Base-by-base conservation (phyloP, 2,797 vertebrate species). In the Phoxinus dragarum region DNA sequence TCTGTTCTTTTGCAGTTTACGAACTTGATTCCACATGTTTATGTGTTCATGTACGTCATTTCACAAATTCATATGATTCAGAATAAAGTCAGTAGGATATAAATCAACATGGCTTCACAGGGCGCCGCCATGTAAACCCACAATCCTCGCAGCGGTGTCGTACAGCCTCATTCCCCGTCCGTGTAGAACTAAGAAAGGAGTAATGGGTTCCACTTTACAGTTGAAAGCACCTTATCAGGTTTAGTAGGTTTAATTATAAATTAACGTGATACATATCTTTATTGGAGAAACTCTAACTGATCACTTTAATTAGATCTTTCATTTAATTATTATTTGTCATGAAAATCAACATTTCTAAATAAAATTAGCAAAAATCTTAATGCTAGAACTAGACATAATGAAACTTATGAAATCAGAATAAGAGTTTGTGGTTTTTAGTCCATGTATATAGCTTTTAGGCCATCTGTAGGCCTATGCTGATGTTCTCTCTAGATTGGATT, bases 1-100 rank as follows among this genome's bases (percentile, higher is more conserved):
- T 86, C 90, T 94, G 81, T 92, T 96, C 36, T 36, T 94, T 66
- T 66, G 87, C 16, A 96, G 47, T 38, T 69, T 80, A 11, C 42
- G 80, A 3, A 89, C 2, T 72, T 75, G 76, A 23, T 75, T 86
- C 80, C 86, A 89, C 87, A 86, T 89, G 49, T 21, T 40, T 76
- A 31, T 6, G 14, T 49, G 47, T 21, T 81, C 14, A 16, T 9
- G 9, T 0, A 49, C n/a, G 11, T 27, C 47, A 73, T 47, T 4
- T 16, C 67, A 69, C 12, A 36, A 31, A 36, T 31, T 4, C 64
- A 56, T 47, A 12, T 80, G 11, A 52, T 21, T 76, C 2, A 61
- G 34, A 67, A 34, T 69, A 34, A 68, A 27, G 38, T 12, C 52
- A 23, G 17, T 47, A 40, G 16, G 38, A 9, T 34, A 74, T 34